Evolutionary conservation across 2,113 vertebrate genomes (phyloP).

Genomic region (Camarhynchus parvulus): DNA sequence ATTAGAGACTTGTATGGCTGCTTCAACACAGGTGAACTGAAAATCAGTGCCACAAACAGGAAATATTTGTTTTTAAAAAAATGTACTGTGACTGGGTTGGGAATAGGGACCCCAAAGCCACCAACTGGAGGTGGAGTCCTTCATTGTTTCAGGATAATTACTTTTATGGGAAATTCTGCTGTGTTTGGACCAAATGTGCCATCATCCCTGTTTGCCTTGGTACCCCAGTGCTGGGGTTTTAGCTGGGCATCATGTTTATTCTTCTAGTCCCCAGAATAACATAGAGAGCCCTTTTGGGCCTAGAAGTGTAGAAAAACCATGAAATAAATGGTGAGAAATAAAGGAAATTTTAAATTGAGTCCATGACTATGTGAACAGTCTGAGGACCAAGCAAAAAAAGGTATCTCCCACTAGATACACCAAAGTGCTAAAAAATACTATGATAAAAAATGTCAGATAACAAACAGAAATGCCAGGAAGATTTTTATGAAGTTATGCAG

Average conservation of each 20-base stretch:
- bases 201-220: not conserved
- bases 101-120: not conserved
- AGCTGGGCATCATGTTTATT: not conserved
- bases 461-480: not conserved
- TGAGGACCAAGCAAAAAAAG: not conserved
- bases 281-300: fast-evolving
- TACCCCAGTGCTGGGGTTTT: not conserved
- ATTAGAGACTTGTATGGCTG: fast-evolving
- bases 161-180: not conserved
- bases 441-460: not conserved
- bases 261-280: not conserved
- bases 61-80: not conserved
- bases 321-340: not conserved
- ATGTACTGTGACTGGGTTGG: not conserved
- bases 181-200: not conserved
- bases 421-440: not conserved
- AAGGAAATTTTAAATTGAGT: not conserved
- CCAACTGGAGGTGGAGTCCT: not conserved
- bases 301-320: not conserved
- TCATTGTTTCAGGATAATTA: not conserved
- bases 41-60: not conserved
- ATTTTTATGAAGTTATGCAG: not conserved
- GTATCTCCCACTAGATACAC: not conserved
- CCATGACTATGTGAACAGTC: not conserved
- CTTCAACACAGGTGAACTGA: not conserved